phyloP scores from a whole-genome alignment of 2,888 invertebrate species.

The Agrochola circellaris region DNA sequence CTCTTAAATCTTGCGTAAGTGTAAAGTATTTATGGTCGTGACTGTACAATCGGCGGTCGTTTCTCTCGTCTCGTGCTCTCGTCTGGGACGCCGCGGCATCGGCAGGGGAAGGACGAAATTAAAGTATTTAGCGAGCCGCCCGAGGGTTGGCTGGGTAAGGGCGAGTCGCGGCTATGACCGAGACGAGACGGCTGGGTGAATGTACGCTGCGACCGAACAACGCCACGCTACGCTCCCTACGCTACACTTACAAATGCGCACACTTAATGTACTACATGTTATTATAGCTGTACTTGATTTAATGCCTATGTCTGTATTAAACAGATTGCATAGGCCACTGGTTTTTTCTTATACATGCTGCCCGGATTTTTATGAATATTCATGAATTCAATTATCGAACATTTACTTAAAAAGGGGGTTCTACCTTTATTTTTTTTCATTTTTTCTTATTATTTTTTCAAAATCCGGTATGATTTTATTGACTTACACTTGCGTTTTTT shows the following conservation, averaged over 20 bases:
- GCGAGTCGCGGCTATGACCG: slow-evolving; percentile 69
- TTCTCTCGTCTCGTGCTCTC: slow-evolving; percentile 64
- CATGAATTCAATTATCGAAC: no score
- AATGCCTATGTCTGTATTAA: slow-evolving; percentile 16
- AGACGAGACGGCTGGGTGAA: slow-evolving; percentile 73
- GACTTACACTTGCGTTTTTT: no score
- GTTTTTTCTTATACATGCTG: slow-evolving; percentile 2
- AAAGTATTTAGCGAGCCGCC: slow-evolving; percentile 75
- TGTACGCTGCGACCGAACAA: slow-evolving; percentile 65
- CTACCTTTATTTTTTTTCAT: no score
- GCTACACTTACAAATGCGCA: slow-evolving; percentile 58
- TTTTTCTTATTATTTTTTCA: no score
- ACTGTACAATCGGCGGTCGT: slow-evolving; percentile 61
- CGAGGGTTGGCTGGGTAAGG: slow-evolving; percentile 76
- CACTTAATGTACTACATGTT: slow-evolving; percentile 24
- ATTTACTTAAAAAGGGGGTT: no score
- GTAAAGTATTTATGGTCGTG: background rate
- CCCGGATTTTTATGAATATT: no score
- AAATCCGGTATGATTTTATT: no score
- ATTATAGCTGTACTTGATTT: slow-evolving; percentile 51
- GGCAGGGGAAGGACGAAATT: slow-evolving; percentile 78
- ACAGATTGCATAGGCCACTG: slow-evolving; percentile 1
- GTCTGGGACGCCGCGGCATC: slow-evolving; percentile 72
- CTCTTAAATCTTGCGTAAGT: background rate
- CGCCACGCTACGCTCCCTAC: slow-evolving; percentile 57